Base-by-base conservation (phyloP, 2,888 invertebrate species). In the Arctia plantaginis region DNA sequence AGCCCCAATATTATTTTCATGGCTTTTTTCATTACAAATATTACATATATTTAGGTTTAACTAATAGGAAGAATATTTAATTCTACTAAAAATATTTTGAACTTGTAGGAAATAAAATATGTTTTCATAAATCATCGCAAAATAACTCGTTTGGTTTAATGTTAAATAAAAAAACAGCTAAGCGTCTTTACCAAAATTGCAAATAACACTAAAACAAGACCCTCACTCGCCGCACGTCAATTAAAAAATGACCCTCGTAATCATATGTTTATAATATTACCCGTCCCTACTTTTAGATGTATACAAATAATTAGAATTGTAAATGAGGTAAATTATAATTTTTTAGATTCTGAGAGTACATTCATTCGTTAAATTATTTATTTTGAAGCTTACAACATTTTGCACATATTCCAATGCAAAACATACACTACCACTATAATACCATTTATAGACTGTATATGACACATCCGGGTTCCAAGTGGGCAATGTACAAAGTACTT, bases 271-370 rank as follows among this genome's bases (percentile, higher is more conserved):
- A 90, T 90, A 89, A 89, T 90, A 89, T 89, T 89, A 93, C 91
- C 90, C 84, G 84, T 83, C 80, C 86, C 87, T 87, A 87, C 86
- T 89, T 82, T 82, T 82, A 85, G 81, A 87, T 82, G 86, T 88
- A 88, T 90, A 90, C 89, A 92, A 90, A 90, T 89, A 89, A 91
- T 93, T 93, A 90, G 91, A 92, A 92, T 92, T 93, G 90, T 91
- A 93, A 91, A 93, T 91, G 86, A 89, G 87, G 80, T 85, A 89
- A 90, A 90, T 90, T 83, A 87, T 89, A 89, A 91, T 89, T 90
- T 87, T 85, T 82, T 85, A 84, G 88, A 87, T 85, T 84, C 80
- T 80, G 82, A 72, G 77, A 80, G 78, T 77, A 73, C 78, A 79
- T 74, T 77, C 79, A 78, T 83, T 82, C 75, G 79, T 81, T 83